Evolutionary conservation across 2,113 vertebrate genomes (phyloP).

Genomic region (Nanorana parkeri): DNA sequence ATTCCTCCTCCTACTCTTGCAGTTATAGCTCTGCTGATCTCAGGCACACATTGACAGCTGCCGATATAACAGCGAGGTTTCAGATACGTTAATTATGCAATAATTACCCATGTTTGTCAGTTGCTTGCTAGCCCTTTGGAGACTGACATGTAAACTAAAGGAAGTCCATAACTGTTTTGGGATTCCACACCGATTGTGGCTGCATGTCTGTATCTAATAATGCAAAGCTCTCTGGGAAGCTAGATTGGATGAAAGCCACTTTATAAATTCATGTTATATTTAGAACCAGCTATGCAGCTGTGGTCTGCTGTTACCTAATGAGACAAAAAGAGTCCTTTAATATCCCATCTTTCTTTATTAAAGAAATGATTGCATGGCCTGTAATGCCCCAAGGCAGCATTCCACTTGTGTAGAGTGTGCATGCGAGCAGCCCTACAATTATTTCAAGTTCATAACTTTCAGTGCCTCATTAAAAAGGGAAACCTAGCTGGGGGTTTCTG

Average conservation of each 20-base stretch:
- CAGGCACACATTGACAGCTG: neutral
- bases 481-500: conserved; percentile 20
- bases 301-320: conserved; percentile 54
- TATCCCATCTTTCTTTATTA: conserved; percentile 58
- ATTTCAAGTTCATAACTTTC: conserved; percentile 55
- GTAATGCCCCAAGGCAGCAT: conserved; percentile 54
- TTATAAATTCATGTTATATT: conserved; percentile 46
- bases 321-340: conserved; percentile 56
- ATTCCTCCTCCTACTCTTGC: neutral
- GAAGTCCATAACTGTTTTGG: neutral
- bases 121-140: conserved; percentile 5
- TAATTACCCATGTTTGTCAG: conserved; percentile 8
- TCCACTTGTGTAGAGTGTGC: conserved; percentile 48
- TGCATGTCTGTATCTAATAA: conserved; percentile 52
- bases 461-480: conserved; percentile 50
- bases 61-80: neutral
- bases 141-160: conserved; percentile 7
- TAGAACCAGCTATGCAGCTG: conserved; percentile 35
- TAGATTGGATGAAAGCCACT: conserved; percentile 44
- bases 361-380: conserved; percentile 55
- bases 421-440: conserved; percentile 43
- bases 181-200: conserved; percentile 43
- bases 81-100: neutral
- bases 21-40: neutral
- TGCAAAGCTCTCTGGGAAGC: conserved; percentile 27